These are phyloP conservation scores for Acleris holmiana DNA, from an alignment of 2,888 invertebrate genomes.

Conservation along the genomic window DNA sequence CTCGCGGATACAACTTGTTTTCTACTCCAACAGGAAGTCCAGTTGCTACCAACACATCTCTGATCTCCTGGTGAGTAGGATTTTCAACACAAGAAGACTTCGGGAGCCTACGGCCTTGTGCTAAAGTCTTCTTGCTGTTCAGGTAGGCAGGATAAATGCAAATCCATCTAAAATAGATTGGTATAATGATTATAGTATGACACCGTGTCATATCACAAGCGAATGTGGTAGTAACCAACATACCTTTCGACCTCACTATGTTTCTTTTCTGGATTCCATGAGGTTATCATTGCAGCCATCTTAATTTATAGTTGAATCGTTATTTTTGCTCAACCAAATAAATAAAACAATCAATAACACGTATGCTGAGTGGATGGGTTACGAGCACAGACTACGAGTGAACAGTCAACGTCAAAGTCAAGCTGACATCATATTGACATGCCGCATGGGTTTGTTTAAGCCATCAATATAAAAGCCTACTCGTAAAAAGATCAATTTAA, in stretches of 20 bases:
- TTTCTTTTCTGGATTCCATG: constrained; percentile 90
- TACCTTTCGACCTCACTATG: constrained; percentile 87
- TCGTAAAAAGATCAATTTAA: too few relatives aligned
- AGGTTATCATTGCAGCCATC: constrained; percentile 82
- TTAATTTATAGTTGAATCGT: background rate
- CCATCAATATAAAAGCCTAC: constrained; percentile 9
- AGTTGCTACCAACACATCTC: constrained; percentile 93
- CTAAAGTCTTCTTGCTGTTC: constrained; percentile 95
- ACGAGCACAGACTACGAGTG: too few relatives aligned
- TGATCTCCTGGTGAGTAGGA: constrained; percentile 97
- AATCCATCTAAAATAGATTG: constrained; percentile 89
- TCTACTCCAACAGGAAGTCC: constrained; percentile 95
- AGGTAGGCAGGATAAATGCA: constrained; percentile 98
- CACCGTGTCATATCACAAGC: background rate
- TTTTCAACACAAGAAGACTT: constrained; percentile 96
- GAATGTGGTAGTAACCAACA: constrained; percentile 25
- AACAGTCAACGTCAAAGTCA: too few relatives aligned
- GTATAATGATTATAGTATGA: background rate
- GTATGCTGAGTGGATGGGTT: constrained; percentile 11
- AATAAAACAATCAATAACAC: constrained; percentile 29
- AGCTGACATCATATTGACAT: background rate
- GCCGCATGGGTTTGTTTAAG: constrained; percentile 2
- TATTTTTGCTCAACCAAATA: background rate
- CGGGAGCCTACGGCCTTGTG: constrained; percentile 93
- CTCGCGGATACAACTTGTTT: constrained; percentile 95